Evolutionary conservation across 2,113 vertebrate species (phyloP).

Genomic region (Dicentrarchus labrax): DNA sequence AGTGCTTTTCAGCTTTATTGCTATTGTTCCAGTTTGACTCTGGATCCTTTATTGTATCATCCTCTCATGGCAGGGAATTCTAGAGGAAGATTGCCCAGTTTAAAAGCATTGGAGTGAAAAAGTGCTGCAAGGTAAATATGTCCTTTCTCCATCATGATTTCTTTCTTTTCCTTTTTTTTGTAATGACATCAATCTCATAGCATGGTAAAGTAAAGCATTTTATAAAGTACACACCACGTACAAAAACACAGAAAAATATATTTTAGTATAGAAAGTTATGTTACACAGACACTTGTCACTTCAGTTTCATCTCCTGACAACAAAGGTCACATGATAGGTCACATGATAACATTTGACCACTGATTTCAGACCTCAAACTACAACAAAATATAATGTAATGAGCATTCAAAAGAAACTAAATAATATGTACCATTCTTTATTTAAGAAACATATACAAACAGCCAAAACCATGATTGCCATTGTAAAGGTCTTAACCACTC

Average conservation of each 20-base stretch:
- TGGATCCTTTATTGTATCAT: slow-evolving; percentile 48
- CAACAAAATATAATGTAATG: background rate
- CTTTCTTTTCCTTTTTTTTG: slow-evolving; percentile 24
- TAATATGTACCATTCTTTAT: background rate
- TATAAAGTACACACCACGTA: slow-evolving; percentile 48
- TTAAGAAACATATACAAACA: slow-evolving; percentile 14
- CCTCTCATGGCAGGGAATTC: slow-evolving; percentile 48
- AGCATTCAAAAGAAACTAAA: background rate
- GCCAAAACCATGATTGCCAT: slow-evolving; percentile 6
- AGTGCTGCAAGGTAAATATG: slow-evolving; percentile 60
- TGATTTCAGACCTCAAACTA: slow-evolving; percentile 34
- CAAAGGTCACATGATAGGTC: slow-evolving; percentile 77
- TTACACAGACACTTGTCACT: slow-evolving; percentile 67
- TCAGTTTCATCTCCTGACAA: slow-evolving; percentile 61
- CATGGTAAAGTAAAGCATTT: slow-evolving; percentile 53
- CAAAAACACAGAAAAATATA: slow-evolving; percentile 48
- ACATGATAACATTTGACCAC: slow-evolving; percentile 78
- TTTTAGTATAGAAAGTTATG: slow-evolving; percentile 9
- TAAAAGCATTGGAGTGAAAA: slow-evolving; percentile 64
- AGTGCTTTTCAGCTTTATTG: slow-evolving; percentile 59
- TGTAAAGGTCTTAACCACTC: background rate
- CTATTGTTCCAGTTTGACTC: slow-evolving; percentile 36
- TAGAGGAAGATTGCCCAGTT: slow-evolving; percentile 57
- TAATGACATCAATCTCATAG: slow-evolving; percentile 37
- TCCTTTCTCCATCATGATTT: slow-evolving; percentile 49